These are phyloP conservation scores for Salvator merianae DNA, from an alignment of 2,113 vertebrate species.

Conservation along the genomic window DNA sequence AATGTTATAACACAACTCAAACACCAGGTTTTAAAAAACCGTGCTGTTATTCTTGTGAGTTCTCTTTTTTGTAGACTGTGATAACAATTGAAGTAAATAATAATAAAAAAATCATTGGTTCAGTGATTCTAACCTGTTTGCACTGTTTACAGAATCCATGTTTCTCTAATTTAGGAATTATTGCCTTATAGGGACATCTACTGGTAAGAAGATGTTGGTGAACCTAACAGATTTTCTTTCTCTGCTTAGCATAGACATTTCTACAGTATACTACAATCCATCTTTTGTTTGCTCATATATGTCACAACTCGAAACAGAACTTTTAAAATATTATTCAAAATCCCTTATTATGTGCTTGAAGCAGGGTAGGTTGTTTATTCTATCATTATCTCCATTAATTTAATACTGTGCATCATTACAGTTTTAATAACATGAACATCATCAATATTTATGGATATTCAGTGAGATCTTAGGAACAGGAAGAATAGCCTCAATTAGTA, in stretches of 20 bases:
- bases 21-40: fast-evolving
- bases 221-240: background rate
- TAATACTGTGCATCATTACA: background rate
- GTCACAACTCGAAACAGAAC: constrained; percentile 24
- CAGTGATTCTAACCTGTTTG: constrained; percentile 21
- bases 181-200: constrained; percentile 71
- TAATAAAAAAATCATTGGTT: background rate
- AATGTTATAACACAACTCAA: background rate
- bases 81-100: too few relatives aligned
- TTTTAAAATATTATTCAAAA: background rate
- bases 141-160: background rate
- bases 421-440: background rate
- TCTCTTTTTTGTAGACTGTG: background rate
- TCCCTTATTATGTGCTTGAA: constrained; percentile 6
- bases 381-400: background rate
- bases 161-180: constrained; percentile 31
- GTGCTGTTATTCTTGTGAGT: fast-evolving
- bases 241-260: background rate
- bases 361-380: background rate
- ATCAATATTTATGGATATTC: background rate
- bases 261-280: background rate
- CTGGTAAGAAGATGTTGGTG: constrained; percentile 50
- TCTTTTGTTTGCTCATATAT: background rate
- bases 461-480: too few relatives aligned
- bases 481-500: background rate